Percentiles rank a stretch among this genome's conserved stretches.
Conservation (phyloP, 2,888 invertebrate genomes). For the Pocota personata region DNA sequence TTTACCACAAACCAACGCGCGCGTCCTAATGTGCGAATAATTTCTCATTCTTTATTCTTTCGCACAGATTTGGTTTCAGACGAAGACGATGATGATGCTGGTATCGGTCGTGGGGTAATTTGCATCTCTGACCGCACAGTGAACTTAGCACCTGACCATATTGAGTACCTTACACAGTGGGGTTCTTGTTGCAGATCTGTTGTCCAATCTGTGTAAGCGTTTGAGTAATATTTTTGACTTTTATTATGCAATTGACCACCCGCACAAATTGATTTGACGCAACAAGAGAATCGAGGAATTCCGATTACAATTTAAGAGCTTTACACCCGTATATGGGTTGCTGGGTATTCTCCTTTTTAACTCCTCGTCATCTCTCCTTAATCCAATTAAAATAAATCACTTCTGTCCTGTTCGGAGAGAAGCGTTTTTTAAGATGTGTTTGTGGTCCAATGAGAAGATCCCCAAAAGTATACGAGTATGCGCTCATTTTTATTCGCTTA, state of each 20-base stretch:
- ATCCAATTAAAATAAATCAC: conserved; percentile 74
- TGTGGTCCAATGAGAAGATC: not conserved
- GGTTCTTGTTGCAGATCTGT: conserved; percentile 28
- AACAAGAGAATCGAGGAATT: conserved; percentile 20
- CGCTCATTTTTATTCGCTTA: conserved; percentile 70
- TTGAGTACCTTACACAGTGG: conserved; percentile 40
- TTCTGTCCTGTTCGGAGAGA: conserved; percentile 45
- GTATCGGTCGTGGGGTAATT: conserved; percentile 33
- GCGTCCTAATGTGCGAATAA: conserved; percentile 71
- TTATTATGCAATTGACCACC: conserved; percentile 72
- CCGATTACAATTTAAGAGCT: conserved; percentile 34
- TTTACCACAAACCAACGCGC: conserved; percentile 1
- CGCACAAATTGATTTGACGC: conserved; percentile 67
- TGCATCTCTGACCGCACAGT: conserved; percentile 50
- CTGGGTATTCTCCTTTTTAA: not conserved
- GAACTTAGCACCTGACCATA: conserved; percentile 69
- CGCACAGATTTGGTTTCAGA: conserved; percentile 8
- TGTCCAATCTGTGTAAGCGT: not conserved
- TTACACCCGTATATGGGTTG: not conserved
- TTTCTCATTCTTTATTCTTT: conserved; percentile 66
- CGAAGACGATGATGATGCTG: not conserved
- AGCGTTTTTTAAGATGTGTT: not conserved
- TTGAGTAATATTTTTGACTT: conserved; percentile 71
- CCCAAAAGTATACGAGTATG: conserved; percentile 45
- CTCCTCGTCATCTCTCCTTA: conserved; percentile 40